Evolutionary conservation across 2,888 invertebrate species (phyloP), one percentile per base, ranked within the genome.

Genomic region (Thecocarcelia acutangulata): DNA sequence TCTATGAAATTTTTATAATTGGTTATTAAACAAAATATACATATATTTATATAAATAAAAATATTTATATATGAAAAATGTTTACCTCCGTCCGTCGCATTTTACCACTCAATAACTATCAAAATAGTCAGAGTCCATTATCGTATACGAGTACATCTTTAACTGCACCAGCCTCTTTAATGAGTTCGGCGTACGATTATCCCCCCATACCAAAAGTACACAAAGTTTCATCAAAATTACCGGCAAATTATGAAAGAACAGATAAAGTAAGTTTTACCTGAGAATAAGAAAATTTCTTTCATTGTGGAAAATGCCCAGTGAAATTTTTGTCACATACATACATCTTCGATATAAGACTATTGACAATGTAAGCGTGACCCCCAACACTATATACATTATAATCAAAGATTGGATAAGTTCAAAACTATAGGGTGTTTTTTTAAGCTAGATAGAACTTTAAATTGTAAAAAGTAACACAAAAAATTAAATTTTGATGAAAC

Each of bases 241-340:
- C 89, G 79, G 80, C 87, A 17, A 89, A 87, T 84, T 89, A 89
- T 84, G 86, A 87, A 83, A 86, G 89, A 85, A 87, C 87, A 81
- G 88, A 89, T 85, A 89, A 89, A 89, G 88, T 89, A 86, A 89
- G 88, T 88, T 83, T 33, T 33, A 33, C 1, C 8, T 48, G 15
- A 61, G 44, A n/a, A 17, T 12, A 9, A 42, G n/a, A 15, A 9
- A 37, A 15, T 15, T 17, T 37, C 1, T 28, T 13, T 37, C 17
- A 15, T 15, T 4, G 4, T 33, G 33, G 12, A n/a, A n/a, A n/a
- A n/a, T n/a, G n/a, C n/a, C n/a, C n/a, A n/a, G n/a, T n/a, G n/a
- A n/a, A n/a, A n/a, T n/a, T n/a, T n/a, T n/a, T n/a, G n/a, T n/a
- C n/a, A n/a, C n/a, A n/a, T n/a, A n/a, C n/a, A n/a, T n/a, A n/a